phyloP scores from a whole-genome alignment of 2,888 invertebrate species.

The Drosophila pseudotalamancana region DNA sequence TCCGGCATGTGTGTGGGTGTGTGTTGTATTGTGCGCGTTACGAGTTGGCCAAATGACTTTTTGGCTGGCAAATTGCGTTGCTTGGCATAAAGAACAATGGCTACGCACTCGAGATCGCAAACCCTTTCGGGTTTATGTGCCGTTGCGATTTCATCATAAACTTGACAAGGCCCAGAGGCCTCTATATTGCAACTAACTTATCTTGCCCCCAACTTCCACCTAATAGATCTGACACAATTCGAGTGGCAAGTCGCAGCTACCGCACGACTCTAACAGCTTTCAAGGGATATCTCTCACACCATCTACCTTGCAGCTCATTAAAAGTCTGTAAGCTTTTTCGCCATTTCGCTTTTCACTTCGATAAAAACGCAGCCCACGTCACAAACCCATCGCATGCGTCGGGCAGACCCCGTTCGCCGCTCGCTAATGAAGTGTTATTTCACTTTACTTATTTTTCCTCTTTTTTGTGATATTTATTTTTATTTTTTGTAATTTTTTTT shows the following conservation, averaged over 20 bases:
- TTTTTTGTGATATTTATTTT: slow-evolving; percentile 33
- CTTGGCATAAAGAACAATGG: slow-evolving; percentile 43
- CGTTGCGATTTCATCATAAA: slow-evolving; percentile 41
- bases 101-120: slow-evolving; percentile 24
- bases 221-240: no score
- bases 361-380: slow-evolving; percentile 56
- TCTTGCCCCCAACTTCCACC: slow-evolving; percentile 16
- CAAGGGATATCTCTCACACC: slow-evolving; percentile 31
- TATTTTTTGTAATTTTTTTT: slow-evolving; percentile 42
- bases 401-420: slow-evolving; percentile 17
- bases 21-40: slow-evolving; percentile 58
- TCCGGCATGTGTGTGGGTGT: slow-evolving; percentile 25
- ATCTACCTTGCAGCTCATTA: slow-evolving; percentile 61
- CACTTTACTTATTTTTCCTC: slow-evolving; percentile 43
- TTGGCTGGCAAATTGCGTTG: slow-evolving; percentile 52
- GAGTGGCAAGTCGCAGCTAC: no score
- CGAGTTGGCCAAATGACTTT: slow-evolving; percentile 62
- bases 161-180: slow-evolving; percentile 17
- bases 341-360: slow-evolving; percentile 39
- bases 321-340: slow-evolving; percentile 55
- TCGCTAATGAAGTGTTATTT: slow-evolving; percentile 75
- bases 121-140: slow-evolving; percentile 28
- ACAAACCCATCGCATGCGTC: slow-evolving; percentile 36
- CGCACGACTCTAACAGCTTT: neutral
- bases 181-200: slow-evolving; percentile 10